These are phyloP conservation scores for Helogale parvula DNA, from an alignment of 2,113 vertebrate species.

Conservation along the genomic window DNA sequence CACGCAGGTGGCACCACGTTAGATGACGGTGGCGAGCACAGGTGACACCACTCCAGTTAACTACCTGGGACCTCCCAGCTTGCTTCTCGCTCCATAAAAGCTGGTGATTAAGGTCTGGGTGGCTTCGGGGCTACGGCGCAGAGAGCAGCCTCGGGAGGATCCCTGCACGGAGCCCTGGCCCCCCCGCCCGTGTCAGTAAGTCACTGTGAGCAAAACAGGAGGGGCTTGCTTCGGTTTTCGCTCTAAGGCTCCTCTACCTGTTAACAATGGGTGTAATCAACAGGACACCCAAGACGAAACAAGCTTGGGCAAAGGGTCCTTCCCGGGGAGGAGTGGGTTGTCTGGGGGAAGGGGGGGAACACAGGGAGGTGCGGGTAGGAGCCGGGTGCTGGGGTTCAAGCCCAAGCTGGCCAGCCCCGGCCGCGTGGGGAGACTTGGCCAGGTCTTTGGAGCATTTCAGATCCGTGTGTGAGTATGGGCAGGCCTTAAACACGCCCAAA, in stretches of 20 bases:
- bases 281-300: background rate
- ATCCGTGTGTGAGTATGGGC: background rate
- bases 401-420: background rate
- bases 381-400: background rate
- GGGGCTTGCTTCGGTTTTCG: background rate
- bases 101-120: background rate
- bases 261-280: background rate
- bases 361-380: background rate
- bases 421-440: background rate
- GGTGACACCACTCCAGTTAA: background rate
- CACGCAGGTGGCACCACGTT: background rate
- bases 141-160: background rate
- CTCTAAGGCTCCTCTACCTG: background rate
- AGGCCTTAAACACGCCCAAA: background rate
- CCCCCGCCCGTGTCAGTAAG: background rate
- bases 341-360: background rate
- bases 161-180: background rate
- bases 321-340: background rate
- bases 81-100: background rate
- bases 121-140: fast-evolving
- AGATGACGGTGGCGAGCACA: background rate
- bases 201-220: background rate
- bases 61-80: background rate
- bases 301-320: background rate
- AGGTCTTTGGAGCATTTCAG: background rate